Percentiles rank a stretch among this genome's conserved stretches.
These are phyloP conservation scores for Virgularia gustaviana DNA, from an alignment of 92 coral and sea anemone species.

Conservation along the genomic window DNA sequence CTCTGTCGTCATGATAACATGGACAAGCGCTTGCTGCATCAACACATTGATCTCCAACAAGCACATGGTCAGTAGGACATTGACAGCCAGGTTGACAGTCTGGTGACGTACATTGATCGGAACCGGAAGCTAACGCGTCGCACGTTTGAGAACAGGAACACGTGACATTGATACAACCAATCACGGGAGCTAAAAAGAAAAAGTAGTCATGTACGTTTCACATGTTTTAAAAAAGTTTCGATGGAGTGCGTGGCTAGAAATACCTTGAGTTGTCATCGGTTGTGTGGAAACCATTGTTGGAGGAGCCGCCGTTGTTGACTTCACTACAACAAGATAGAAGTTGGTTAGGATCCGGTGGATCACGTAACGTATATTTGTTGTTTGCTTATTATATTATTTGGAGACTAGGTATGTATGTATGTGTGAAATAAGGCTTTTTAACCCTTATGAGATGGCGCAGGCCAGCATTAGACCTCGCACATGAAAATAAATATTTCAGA, in stretches of 20 bases:
- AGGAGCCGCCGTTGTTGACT: background rate
- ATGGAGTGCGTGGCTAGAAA: background rate
- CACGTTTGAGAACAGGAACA: conserved; percentile 66
- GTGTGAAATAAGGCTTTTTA: too few relatives aligned
- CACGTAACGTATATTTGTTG: background rate
- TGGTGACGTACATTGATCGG: conserved; percentile 42
- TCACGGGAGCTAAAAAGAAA: background rate
- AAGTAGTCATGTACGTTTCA: too few relatives aligned
- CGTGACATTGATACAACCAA: conserved; percentile 50
- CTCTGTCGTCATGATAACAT: conserved; percentile 55
- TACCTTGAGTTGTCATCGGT: conserved; percentile 2
- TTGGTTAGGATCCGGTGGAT: background rate
- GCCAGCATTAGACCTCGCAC: too few relatives aligned
- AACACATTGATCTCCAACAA: conserved; percentile 39
- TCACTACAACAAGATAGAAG: background rate
- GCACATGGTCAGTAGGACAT: conserved; percentile 57
- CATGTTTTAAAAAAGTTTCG: background rate
- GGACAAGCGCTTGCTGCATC: conserved; percentile 60
- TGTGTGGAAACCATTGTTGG: background rate
- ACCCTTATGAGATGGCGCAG: too few relatives aligned
- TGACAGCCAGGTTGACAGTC: conserved; percentile 63
- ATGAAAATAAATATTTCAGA: too few relatives aligned
- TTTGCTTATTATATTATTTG: too few relatives aligned
- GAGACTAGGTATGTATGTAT: too few relatives aligned
- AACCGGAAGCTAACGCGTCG: conserved; percentile 48